Percentiles rank a stretch among this genome's conserved stretches.
Conservation (phyloP, 2,888 invertebrate genomes). For the Macaria notata region DNA sequence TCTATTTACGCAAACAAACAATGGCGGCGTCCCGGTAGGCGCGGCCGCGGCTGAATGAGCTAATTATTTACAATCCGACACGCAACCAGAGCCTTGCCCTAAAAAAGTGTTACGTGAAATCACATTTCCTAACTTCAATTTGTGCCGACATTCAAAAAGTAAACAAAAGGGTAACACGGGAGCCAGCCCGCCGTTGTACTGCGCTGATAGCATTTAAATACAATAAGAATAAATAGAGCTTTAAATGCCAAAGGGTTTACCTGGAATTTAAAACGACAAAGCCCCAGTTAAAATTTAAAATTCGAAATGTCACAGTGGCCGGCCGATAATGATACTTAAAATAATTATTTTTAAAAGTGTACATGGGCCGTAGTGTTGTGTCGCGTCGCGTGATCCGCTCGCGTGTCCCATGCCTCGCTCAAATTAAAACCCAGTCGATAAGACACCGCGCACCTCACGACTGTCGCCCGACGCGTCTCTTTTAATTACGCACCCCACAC, state of each 20-base stretch:
- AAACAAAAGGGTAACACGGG: slow-evolving; percentile 52
- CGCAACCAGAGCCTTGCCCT: slow-evolving; percentile 61
- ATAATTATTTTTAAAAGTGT: slow-evolving; percentile 62
- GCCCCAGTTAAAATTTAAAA: slow-evolving; percentile 33
- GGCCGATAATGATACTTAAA: slow-evolving; percentile 62
- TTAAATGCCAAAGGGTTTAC: slow-evolving; percentile 25
- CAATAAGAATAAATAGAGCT: slow-evolving; percentile 33
- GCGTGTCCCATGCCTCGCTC: slow-evolving; percentile 77
- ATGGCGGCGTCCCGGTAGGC: slow-evolving; percentile 65
- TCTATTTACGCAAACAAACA: slow-evolving; percentile 66
- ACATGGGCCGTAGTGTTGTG: slow-evolving; percentile 35
- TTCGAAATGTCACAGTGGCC: slow-evolving; percentile 39
- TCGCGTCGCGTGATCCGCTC: slow-evolving; percentile 74
- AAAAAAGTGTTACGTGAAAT: slow-evolving; percentile 79
- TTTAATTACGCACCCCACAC: slow-evolving; percentile 80
- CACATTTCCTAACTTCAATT: slow-evolving; percentile 76
- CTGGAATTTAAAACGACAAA: slow-evolving; percentile 28
- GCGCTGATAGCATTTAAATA: slow-evolving; percentile 47
- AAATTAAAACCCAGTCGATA: slow-evolving; percentile 78
- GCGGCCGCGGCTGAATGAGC: slow-evolving; percentile 69
- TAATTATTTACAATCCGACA: slow-evolving; percentile 81
- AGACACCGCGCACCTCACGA: slow-evolving; percentile 78
- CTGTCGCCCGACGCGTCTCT: slow-evolving; percentile 72
- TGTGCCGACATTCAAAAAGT: slow-evolving; percentile 61
- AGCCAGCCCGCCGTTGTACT: slow-evolving; percentile 41